Evolutionary conservation across 2,113 vertebrate genomes (phyloP).

Genomic region (Catharus bicknelli): DNA sequence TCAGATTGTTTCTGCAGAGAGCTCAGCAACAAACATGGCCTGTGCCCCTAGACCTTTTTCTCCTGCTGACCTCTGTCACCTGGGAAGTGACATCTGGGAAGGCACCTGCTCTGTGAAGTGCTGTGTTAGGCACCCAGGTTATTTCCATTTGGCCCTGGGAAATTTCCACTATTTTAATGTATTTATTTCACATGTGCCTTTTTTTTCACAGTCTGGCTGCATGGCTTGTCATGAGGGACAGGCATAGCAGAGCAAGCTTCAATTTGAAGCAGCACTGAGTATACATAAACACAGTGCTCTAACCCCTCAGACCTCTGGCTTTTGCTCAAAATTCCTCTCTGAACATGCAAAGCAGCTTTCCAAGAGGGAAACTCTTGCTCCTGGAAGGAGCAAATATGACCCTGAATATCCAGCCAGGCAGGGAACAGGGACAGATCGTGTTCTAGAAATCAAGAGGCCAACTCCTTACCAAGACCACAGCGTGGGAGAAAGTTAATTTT

Average conservation of each 20-base stretch:
- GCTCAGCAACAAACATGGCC: neutral
- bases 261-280: neutral
- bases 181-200: neutral
- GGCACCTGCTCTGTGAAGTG: neutral
- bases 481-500: neutral
- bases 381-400: neutral
- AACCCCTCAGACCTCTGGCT: slow-evolving; percentile 4
- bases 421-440: neutral
- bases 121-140: neutral
- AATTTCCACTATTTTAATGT: neutral
- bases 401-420: neutral
- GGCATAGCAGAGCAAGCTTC: neutral
- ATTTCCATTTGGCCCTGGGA: neutral
- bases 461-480: neutral
- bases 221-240: neutral
- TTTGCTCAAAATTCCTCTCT: slow-evolving; percentile 26
- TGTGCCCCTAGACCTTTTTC: neutral
- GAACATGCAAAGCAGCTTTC: slow-evolving; percentile 4
- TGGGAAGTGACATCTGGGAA: no score
- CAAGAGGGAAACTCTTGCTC: slow-evolving; percentile 1
- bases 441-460: neutral
- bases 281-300: neutral
- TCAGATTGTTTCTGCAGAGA: neutral
- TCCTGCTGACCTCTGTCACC: neutral
- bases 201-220: neutral